Base-by-base conservation (phyloP, 2,797 vertebrate species). In the Pseudochromis fuscus region DNA sequence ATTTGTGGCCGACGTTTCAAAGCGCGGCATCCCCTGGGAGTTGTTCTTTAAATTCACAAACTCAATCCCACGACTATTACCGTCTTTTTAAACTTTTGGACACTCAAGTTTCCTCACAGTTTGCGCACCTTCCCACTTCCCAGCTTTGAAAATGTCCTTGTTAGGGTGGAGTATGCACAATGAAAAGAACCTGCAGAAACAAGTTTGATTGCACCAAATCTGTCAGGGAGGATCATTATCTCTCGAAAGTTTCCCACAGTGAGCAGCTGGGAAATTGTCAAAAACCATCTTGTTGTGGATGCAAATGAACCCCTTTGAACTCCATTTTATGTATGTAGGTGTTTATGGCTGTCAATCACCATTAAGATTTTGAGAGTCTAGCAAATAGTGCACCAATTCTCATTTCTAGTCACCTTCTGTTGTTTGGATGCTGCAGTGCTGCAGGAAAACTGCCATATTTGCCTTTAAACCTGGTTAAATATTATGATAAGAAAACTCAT, bases 231-330 rank as follows among this genome's bases (percentile, higher is more conserved):
- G 59, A 91, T 92, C 87, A 93, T 93, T 91, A 92, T 91, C 87
- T 81, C 87, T 67, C 35, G 68, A 85, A 90, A 84, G 84, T 88
- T 92, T 89, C 92, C 89, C 67, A 88, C 90, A 71, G 89, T 74
- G 90, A 94, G 79, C 90, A 93, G 88, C 91, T 92, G 91, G 85
- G 86, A 90, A 93, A 92, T 93, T 90, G 89, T 92, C 90, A 90
- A 88, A 88, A 91, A 83, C 64, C 85, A 85, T 89, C 91, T 91
- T 87, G 88, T 91, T 92, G 87, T 85, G 70, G 83, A 92, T 93
- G 92, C 92, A 93, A 93, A 93, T 92, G 83, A 92, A 81, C 82
- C 82, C 65, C 87, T 91, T 89, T 90, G 83, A 91, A 92, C 89
- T 85, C 67, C 59, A 71, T 72, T 90, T 75, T 80, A 86, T 81